These are phyloP conservation scores for Oceanites oceanicus DNA, from an alignment of 2,113 vertebrate species.

Conservation along the genomic window DNA sequence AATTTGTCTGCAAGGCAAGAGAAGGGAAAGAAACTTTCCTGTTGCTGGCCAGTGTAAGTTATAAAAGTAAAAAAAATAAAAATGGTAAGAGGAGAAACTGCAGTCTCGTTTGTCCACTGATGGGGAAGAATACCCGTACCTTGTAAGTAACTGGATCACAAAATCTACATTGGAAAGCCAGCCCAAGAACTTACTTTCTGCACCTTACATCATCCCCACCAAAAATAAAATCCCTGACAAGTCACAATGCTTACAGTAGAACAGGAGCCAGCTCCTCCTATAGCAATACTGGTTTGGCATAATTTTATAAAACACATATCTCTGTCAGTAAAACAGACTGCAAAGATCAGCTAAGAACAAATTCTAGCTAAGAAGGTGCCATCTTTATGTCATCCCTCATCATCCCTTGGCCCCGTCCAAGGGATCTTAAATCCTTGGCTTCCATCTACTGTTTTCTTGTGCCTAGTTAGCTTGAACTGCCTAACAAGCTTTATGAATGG, in stretches of 20 bases:
- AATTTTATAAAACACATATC: not conserved
- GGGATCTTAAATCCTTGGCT: not conserved
- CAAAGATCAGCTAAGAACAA: not conserved
- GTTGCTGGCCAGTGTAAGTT: not conserved
- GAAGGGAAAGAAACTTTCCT: not conserved
- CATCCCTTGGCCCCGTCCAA: not conserved
- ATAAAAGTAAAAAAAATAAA: not conserved
- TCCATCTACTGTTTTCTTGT: not conserved
- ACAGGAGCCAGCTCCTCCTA: not conserved
- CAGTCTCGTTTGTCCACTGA: not conserved
- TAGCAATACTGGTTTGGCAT: not conserved
- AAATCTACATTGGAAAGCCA: not conserved
- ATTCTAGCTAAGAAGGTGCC: not conserved
- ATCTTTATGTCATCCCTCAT: not conserved
- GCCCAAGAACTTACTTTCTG: not conserved
- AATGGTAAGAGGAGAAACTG: not conserved
- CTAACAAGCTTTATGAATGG: not conserved
- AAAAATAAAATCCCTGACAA: not conserved
- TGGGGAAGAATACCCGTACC: not conserved
- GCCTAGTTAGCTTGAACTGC: not conserved
- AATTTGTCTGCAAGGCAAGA: not conserved
- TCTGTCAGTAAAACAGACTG: not conserved
- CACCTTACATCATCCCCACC: not conserved
- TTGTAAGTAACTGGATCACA: not conserved
- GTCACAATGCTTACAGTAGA: not conserved